Base-by-base conservation (phyloP, 2,113 vertebrate genomes). In the Epinephelus lanceolatus region DNA sequence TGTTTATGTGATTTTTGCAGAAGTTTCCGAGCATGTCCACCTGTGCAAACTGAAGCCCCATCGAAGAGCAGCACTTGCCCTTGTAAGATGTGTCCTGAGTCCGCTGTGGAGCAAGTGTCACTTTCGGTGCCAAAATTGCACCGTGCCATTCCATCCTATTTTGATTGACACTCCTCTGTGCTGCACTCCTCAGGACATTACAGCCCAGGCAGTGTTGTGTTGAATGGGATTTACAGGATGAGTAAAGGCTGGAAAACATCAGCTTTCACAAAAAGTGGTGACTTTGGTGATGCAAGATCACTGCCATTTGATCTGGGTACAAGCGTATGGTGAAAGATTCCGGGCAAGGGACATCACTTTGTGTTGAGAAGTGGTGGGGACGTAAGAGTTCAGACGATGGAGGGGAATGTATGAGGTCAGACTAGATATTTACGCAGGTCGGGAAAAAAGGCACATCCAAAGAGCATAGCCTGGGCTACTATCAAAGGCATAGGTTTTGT, bases 91-190 rank as follows among this genome's bases (percentile, higher is more conserved):
- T 21, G 33, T 51, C 15, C 13, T 5, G 21, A 76, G 47, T 45
- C 6, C n/a, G 37, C 42, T 47, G 53, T 13, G 2, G 6, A 6
- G 9, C 27, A 33, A 19, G 57, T 10, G 1, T 33, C 11, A 49
- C 15, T 72, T 62, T 19, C 55, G 15, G 12, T 13, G 45, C 21
- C 17, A 71, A 55, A 67, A 49, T 40, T n/a, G 19, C 10, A 73
- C 49, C 12, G 33, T 45, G 30, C 30, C 27, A 14, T 53, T 12
- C 27, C 19, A 40, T 52, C 3, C 3, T 33, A 17, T 30, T 81
- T 63, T 59, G 30, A 84, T 67, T 78, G 61, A 76, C 63, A 63
- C 17, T 57, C 62, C 49, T 67, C 40, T 81, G 47, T 27, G 52
- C 37, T 52, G 45, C 59, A 12, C 45, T 57, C 23, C 14, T 53